These are phyloP conservation scores for Diachasma alloeum DNA, from an alignment of 1,140 invertebrate genomes.

Conservation along the genomic window DNA sequence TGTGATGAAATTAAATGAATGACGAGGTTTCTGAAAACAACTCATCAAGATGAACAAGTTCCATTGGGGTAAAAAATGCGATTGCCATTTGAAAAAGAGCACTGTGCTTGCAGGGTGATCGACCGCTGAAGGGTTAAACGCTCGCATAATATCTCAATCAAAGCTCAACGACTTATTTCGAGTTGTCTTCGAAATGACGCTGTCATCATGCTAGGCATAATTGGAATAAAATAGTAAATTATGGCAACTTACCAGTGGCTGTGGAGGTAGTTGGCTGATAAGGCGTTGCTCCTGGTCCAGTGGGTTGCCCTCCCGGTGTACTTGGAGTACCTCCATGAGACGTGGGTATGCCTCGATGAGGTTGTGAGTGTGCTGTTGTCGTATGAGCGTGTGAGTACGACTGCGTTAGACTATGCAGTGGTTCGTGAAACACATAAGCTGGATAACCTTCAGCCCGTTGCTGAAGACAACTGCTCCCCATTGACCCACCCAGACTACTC, in stretches of 20 bases:
- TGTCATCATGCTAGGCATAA: too few species aligned
- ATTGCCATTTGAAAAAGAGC: too few species aligned
- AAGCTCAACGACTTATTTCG: too few species aligned
- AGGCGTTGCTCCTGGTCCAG: slow-evolving; percentile 66
- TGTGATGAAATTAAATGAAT: too few species aligned
- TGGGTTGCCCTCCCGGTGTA: slow-evolving; percentile 59
- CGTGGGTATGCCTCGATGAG: slow-evolving; percentile 60
- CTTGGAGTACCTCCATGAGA: slow-evolving; percentile 59
- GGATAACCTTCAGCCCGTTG: slow-evolving; percentile 87
- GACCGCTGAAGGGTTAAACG: too few species aligned
- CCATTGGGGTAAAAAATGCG: too few species aligned
- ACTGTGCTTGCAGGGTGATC: too few species aligned
- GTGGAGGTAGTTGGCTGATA: slow-evolving; percentile 72
- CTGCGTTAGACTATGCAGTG: slow-evolving; percentile 78
- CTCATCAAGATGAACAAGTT: too few species aligned
- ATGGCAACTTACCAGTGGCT: slow-evolving; percentile 66
- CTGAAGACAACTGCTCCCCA: slow-evolving; percentile 88
- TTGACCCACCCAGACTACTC: slow-evolving; percentile 75
- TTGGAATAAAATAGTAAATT: background rate
- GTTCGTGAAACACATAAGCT: slow-evolving; percentile 91
- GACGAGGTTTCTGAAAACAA: too few species aligned
- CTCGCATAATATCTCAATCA: too few species aligned
- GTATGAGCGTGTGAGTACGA: slow-evolving; percentile 63
- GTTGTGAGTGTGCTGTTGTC: slow-evolving; percentile 65
- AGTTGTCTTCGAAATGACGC: too few species aligned